Evolutionary conservation across 2,797 vertebrate genomes (phyloP).

Genomic region (Sebastolobus alascanus): DNA sequence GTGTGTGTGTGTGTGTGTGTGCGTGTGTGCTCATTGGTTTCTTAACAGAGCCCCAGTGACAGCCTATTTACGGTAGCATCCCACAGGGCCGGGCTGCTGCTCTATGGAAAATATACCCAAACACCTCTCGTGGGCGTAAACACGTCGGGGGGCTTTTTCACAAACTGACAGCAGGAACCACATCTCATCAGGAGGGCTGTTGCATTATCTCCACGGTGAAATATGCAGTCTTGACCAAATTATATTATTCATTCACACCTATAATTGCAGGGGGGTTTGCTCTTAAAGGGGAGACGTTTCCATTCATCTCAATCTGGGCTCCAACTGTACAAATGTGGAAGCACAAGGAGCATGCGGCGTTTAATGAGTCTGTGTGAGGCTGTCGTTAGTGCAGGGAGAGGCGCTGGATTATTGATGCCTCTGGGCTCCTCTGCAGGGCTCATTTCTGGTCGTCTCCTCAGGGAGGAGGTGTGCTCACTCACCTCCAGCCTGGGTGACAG

Average conservation of each 20-base stretch:
- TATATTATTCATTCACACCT: constrained; percentile 48
- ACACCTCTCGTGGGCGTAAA: constrained; percentile 53
- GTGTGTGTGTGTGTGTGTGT: constrained; percentile 23
- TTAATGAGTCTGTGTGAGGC: constrained; percentile 65
- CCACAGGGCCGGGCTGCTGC: constrained; percentile 45
- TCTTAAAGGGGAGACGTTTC: neutral
- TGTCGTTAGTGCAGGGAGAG: constrained; percentile 39
- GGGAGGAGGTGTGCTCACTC: constrained; percentile 66
- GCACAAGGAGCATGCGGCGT: constrained; percentile 13
- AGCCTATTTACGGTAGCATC: constrained; percentile 74
- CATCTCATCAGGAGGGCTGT: constrained; percentile 12
- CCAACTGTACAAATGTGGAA: constrained; percentile 51
- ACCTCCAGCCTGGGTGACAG: constrained; percentile 75
- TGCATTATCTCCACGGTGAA: constrained; percentile 23
- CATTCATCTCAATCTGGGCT: constrained; percentile 53
- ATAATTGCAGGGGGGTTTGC: constrained; percentile 3
- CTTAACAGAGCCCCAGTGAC: constrained; percentile 53
- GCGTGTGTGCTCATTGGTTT: constrained; percentile 33
- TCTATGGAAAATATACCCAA: constrained; percentile 61
- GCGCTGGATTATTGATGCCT: constrained; percentile 73
- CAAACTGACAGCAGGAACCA: constrained; percentile 18
- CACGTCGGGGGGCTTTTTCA: constrained; percentile 36
- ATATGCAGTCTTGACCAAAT: constrained; percentile 29
- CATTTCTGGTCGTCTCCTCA: constrained; percentile 65
- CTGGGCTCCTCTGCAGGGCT: constrained; percentile 60